phyloP scores from a whole-genome alignment of 1,140 invertebrate genomes.

The Patella vulgata region DNA sequence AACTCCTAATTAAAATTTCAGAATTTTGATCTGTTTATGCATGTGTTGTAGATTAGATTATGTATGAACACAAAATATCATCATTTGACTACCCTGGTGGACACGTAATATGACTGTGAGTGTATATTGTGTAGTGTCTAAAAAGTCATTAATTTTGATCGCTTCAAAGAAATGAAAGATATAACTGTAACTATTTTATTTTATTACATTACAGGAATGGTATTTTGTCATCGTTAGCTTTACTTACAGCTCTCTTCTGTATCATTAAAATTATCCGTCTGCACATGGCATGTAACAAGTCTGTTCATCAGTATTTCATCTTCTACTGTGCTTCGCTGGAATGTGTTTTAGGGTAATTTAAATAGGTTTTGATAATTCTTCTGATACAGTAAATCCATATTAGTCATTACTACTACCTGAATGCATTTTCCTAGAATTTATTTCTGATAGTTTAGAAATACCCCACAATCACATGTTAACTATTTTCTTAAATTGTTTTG shows the following conservation, averaged over 20 bases:
- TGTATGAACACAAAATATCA: no score
- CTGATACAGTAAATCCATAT: no score
- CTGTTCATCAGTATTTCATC: constrained; percentile 70
- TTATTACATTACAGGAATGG: constrained; percentile 60
- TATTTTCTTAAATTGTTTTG: not conserved
- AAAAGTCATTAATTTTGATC: no score
- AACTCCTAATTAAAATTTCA: no score
- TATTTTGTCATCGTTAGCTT: constrained; percentile 65
- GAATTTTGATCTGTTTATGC: not conserved
- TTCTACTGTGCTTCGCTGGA: constrained; percentile 69
- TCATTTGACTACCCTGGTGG: no score
- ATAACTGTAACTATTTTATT: no score
- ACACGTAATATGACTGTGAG: no score
- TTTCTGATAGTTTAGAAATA: not conserved
- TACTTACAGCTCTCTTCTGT: constrained; percentile 68
- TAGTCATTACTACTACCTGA: no score
- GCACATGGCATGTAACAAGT: constrained; percentile 67
- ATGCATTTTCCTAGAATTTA: not conserved
- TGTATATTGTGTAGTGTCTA: no score
- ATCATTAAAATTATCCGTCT: constrained; percentile 68
- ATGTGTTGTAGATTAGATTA: no score
- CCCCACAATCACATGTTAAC: no score
- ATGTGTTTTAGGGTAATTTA: constrained; percentile 68
- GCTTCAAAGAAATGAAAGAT: no score
- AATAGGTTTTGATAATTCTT: constrained; percentile 6